Evolutionary conservation across 2,113 vertebrate species (phyloP).

Genomic region (Myotis brandtii): DNA sequence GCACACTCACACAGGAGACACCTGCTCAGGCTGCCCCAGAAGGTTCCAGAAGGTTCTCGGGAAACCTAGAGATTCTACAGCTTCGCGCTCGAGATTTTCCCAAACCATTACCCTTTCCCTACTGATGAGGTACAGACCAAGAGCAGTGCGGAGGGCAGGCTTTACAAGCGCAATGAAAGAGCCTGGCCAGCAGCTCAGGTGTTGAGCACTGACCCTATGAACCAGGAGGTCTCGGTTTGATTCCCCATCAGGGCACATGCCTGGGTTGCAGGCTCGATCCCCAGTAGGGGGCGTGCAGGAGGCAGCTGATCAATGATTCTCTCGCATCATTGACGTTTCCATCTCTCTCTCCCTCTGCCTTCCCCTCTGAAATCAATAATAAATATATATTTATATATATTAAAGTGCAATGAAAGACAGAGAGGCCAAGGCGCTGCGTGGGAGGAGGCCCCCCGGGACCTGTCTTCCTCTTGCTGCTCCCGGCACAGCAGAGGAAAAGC

Average conservation of each 20-base stretch:
- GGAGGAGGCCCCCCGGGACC: rapidly evolving
- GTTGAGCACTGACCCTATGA: no score
- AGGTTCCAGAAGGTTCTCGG: background rate
- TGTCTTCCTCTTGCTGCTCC: background rate
- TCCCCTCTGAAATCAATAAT: no score
- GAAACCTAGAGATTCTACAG: background rate
- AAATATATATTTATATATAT: no score
- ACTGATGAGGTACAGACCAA: background rate
- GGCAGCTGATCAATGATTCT: no score
- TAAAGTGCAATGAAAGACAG: background rate
- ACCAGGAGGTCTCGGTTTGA: no score
- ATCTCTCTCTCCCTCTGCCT: no score
- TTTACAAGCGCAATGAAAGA: background rate
- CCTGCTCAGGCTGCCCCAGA: background rate
- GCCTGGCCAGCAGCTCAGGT: no score
- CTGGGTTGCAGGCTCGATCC: no score
- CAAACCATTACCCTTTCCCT: background rate
- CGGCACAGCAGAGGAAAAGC: background rate
- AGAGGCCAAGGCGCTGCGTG: no score
- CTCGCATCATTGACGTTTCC: no score
- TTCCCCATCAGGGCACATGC: no score
- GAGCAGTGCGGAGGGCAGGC: background rate
- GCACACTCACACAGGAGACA: rapidly evolving
- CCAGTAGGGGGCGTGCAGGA: no score
- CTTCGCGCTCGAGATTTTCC: background rate